These are phyloP conservation scores for Drosophila neonasuta DNA, from an alignment of 2,888 invertebrate species.

Conservation along the genomic window DNA sequence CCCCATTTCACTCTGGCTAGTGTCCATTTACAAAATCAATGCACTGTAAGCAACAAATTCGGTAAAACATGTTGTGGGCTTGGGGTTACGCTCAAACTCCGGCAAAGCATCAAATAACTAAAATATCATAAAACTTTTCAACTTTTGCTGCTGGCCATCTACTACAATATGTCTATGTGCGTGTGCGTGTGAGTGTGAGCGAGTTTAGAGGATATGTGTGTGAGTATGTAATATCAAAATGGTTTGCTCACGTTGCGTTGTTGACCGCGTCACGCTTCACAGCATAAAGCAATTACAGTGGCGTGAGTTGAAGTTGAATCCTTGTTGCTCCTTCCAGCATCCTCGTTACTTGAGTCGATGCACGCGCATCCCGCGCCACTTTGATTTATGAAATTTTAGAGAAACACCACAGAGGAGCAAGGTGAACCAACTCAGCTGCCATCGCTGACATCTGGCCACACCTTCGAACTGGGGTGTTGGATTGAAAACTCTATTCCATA, in stretches of 20 bases:
- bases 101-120: constrained; percentile 57
- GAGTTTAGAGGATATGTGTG: constrained; percentile 15
- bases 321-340: constrained; percentile 6
- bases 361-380: constrained; percentile 43
- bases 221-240: constrained; percentile 63
- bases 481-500: background rate
- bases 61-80: constrained; percentile 17
- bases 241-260: constrained; percentile 69
- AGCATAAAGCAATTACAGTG: constrained; percentile 72
- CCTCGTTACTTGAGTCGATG: constrained; percentile 38
- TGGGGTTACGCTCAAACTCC: constrained; percentile 26
- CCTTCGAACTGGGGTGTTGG: constrained; percentile 14
- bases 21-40: constrained; percentile 51
- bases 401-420: constrained; percentile 7
- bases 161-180: background rate
- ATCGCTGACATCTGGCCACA: constrained; percentile 33
- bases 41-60: constrained; percentile 38
- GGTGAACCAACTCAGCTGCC: constrained; percentile 13
- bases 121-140: constrained; percentile 72
- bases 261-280: constrained; percentile 73
- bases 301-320: constrained; percentile 63
- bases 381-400: constrained; percentile 75
- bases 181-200: background rate
- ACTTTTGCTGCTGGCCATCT: constrained; percentile 50
- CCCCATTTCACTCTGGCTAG: background rate